Percentiles rank a stretch among this genome's conserved stretches.
These are phyloP conservation scores for Monoplex corrugatus DNA, from an alignment of 2,888 invertebrate species.

Conservation along the genomic window DNA sequence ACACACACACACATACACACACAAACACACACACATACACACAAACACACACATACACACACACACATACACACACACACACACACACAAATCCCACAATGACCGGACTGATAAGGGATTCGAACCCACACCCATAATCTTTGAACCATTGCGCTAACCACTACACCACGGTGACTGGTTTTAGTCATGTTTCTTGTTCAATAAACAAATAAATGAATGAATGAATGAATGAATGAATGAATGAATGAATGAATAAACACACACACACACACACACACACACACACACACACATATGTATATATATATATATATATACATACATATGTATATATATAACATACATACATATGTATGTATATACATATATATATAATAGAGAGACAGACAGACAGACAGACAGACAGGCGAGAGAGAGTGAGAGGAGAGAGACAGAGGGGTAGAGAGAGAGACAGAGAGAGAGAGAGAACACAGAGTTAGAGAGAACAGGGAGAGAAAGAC, in stretches of 20 bases:
- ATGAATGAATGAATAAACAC: too few relatives aligned
- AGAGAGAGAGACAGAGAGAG: not conserved
- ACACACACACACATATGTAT: not conserved
- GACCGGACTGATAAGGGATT: too few relatives aligned
- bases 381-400: not conserved
- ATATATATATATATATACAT: not conserved
- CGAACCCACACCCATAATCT: too few relatives aligned
- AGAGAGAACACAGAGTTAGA: not conserved
- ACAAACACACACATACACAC: not conserved
- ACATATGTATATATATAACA: not conserved
- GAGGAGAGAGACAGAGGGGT: not conserved
- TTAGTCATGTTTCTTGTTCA: too few relatives aligned
- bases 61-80: not conserved
- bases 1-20: slow-evolving; percentile 9
- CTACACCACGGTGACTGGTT: too few relatives aligned
- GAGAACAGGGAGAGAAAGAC: not conserved
- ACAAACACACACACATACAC: not conserved
- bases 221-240: too few relatives aligned
- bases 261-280: slow-evolving; percentile 15
- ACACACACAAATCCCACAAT: not conserved
- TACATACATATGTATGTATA: not conserved
- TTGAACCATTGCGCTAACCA: too few relatives aligned
- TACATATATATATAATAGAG: not conserved
- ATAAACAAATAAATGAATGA: too few relatives aligned
- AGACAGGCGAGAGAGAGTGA: not conserved